These are phyloP conservation scores for Schizaphis graminum DNA, from an alignment of 2,888 invertebrate species.

Conservation along the genomic window DNA sequence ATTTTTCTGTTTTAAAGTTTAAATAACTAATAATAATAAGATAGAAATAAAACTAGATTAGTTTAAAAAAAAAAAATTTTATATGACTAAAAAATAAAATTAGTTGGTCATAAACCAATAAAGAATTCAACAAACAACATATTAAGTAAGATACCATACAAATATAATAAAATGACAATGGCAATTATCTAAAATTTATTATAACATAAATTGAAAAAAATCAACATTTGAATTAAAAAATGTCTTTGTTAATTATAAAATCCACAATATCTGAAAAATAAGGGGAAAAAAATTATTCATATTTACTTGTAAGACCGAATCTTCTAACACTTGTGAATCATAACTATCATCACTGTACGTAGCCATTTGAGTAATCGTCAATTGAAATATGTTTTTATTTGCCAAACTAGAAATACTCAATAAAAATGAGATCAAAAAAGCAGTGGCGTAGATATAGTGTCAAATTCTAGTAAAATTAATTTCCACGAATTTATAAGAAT, in stretches of 20 bases:
- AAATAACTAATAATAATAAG: neutral
- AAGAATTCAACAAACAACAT: neutral
- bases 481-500: neutral
- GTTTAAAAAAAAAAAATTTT: too few relatives aligned
- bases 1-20: neutral
- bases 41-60: neutral
- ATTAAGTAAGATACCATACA: neutral
- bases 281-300: neutral
- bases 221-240: too few relatives aligned
- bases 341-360: neutral
- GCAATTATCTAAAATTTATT: neutral
- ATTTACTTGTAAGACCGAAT: constrained; percentile 40
- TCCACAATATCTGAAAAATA: neutral
- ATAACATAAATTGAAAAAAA: neutral
- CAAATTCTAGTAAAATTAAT: neutral
- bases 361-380: neutral
- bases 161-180: neutral
- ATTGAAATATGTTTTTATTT: neutral
- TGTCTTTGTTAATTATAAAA: neutral
- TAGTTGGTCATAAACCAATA: neutral
- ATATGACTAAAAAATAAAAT: neutral
- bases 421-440: neutral
- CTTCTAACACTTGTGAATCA: constrained; percentile 12
- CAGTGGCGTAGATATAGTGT: neutral
- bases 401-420: neutral